These are phyloP conservation scores for Bombus picipes DNA, from an alignment of 1,140 invertebrate species.

Conservation along the genomic window DNA sequence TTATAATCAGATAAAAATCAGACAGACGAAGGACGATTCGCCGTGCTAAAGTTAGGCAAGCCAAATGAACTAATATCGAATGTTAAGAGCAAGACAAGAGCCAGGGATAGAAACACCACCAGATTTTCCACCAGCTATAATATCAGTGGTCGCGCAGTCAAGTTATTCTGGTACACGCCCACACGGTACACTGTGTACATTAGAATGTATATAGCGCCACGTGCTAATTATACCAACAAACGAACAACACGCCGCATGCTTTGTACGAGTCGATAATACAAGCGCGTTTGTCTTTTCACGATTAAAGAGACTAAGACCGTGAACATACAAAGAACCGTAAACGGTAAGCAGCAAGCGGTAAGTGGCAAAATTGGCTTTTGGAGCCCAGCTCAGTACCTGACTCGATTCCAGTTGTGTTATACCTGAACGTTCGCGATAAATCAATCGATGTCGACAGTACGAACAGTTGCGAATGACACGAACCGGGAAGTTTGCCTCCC, in stretches of 20 bases:
- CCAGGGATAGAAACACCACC: neutral
- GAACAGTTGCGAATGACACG: constrained; percentile 9
- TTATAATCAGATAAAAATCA: neutral
- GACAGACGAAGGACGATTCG: neutral
- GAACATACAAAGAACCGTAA: too few species aligned
- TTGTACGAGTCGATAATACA: constrained; percentile 23
- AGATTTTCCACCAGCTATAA: constrained; percentile 9
- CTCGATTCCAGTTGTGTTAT: neutral
- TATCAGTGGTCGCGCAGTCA: constrained; percentile 1
- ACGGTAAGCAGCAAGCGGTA: too few species aligned
- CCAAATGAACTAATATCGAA: neutral
- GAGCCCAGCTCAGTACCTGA: too few species aligned
- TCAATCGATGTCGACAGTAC: neutral
- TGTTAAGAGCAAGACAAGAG: constrained; percentile 4
- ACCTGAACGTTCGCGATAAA: constrained; percentile 5
- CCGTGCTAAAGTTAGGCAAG: neutral
- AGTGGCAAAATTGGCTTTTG: too few species aligned
- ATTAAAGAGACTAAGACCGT: neutral
- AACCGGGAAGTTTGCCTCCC: neutral
- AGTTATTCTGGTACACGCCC: neutral
- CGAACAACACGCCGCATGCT: constrained; percentile 33
- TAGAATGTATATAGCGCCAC: constrained; percentile 43
- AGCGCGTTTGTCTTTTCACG: constrained; percentile 19
- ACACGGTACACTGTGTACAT: neutral
- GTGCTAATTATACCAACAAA: constrained; percentile 39